Evolutionary conservation across 2,888 invertebrate species (phyloP).

Genomic region (Lypha dubia): DNA sequence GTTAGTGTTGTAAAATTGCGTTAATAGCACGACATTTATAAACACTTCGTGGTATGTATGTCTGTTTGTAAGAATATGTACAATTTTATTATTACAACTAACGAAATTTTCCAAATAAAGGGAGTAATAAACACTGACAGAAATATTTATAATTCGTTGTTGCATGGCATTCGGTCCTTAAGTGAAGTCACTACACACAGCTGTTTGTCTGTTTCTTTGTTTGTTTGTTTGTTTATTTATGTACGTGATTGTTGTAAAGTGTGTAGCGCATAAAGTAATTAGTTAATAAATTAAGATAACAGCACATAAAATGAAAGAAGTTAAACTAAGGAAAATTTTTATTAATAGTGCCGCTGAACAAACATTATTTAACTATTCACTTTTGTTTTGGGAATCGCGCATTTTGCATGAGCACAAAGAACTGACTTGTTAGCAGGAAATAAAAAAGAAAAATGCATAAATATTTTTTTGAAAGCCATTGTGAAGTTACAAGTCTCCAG

Average conservation of each 20-base stretch:
- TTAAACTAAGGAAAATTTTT: conserved; percentile 22
- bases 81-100: conserved; percentile 48
- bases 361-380: conserved; percentile 45
- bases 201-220: too few relatives aligned
- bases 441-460: not conserved
- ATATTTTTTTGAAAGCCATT: not conserved
- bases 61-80: conserved; percentile 18
- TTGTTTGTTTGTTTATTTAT: conserved; percentile 4
- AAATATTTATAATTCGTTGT: conserved; percentile 67
- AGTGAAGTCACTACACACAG: conserved; percentile 1
- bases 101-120: conserved; percentile 65
- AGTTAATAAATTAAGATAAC: conserved; percentile 69
- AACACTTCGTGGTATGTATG: conserved; percentile 54
- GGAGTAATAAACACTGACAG: conserved; percentile 68
- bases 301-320: conserved; percentile 24
- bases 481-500: conserved; percentile 1
- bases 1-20: conserved; percentile 65
- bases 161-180: conserved; percentile 31
- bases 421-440: conserved; percentile 18
- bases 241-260: conserved; percentile 34
- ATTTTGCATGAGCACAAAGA: conserved; percentile 47
- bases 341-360: conserved; percentile 44
- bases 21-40: conserved; percentile 69
- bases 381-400: conserved; percentile 48
- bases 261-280: conserved; percentile 62